Conservation (phyloP, 2,113 vertebrate genomes). For the Dendropsophus ebraccatus region DNA sequence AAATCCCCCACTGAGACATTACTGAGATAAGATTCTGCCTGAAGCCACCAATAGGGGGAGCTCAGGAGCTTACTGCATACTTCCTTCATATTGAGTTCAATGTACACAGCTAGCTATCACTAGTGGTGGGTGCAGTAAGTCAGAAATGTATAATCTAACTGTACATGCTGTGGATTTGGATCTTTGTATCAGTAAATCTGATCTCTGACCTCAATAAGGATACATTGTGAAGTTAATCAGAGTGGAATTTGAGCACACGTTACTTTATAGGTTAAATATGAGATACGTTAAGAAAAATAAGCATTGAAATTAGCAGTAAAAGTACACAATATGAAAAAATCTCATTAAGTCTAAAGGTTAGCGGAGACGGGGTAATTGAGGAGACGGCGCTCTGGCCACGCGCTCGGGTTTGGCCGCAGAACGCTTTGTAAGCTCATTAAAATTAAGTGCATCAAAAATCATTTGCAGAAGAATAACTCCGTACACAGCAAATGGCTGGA, state of each 20-base stretch:
- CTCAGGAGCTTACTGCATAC: neutral
- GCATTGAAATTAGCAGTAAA: neutral
- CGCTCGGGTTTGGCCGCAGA: neutral
- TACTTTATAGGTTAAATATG: neutral
- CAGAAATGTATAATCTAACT: too few species aligned
- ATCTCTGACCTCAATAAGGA: neutral
- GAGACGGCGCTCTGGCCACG: neutral
- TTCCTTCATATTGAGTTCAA: too few species aligned
- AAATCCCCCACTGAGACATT: too few species aligned
- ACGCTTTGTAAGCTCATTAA: conserved; percentile 22
- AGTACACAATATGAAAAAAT: too few species aligned
- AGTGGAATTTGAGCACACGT: too few species aligned
- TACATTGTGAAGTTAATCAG: too few species aligned
- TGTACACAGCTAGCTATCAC: neutral
- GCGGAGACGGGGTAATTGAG: conserved; percentile 2
- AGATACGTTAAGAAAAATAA: too few species aligned
- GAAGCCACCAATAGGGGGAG: neutral
- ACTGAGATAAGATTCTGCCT: too few species aligned
- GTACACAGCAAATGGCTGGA: neutral
- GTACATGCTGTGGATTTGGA: neutral
- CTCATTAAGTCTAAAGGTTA: conserved; percentile 15
- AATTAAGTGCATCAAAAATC: conserved; percentile 42
- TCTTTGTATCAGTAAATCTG: neutral
- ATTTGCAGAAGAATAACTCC: conserved; percentile 21
- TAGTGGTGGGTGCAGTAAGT: neutral